Evolutionary conservation across 2,113 vertebrate species (phyloP).

Genomic region (Saguinus midas): DNA sequence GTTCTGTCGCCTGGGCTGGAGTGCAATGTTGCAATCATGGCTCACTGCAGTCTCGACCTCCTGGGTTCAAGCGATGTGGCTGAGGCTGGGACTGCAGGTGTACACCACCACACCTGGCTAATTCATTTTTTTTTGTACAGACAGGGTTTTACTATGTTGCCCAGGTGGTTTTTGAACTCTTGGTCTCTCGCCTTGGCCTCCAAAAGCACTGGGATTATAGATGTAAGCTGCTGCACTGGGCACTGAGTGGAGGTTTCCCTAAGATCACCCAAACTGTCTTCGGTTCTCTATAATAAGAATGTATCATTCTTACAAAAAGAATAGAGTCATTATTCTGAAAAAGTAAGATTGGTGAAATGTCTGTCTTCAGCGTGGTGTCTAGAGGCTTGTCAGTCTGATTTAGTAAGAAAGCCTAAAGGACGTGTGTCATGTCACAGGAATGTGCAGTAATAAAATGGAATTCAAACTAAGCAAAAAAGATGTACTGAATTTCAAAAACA

Average conservation of each 20-base stretch:
- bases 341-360: constrained; percentile 13
- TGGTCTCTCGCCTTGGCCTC: no score
- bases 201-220: no score
- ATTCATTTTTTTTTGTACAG: no score
- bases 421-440: constrained; percentile 32
- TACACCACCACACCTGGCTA: no score
- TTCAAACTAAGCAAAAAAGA: not conserved
- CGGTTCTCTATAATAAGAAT: not conserved
- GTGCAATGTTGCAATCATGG: no score
- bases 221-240: no score
- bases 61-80: no score
- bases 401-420: not conserved
- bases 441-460: constrained; percentile 8
- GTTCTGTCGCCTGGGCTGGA: no score
- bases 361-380: not conserved
- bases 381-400: not conserved
- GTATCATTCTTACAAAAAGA: constrained; percentile 46
- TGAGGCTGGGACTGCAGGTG: no score
- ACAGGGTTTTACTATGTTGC: no score
- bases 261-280: not conserved
- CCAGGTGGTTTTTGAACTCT: no score
- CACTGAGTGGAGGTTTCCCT: not conserved
- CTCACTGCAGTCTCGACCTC: no score
- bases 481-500: not conserved
- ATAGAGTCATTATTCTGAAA: constrained; percentile 22